Percentiles rank a stretch among this genome's conserved stretches.
phyloP scores from a whole-genome alignment of 2,113 vertebrate genomes.

The Aviceda subcristata region DNA sequence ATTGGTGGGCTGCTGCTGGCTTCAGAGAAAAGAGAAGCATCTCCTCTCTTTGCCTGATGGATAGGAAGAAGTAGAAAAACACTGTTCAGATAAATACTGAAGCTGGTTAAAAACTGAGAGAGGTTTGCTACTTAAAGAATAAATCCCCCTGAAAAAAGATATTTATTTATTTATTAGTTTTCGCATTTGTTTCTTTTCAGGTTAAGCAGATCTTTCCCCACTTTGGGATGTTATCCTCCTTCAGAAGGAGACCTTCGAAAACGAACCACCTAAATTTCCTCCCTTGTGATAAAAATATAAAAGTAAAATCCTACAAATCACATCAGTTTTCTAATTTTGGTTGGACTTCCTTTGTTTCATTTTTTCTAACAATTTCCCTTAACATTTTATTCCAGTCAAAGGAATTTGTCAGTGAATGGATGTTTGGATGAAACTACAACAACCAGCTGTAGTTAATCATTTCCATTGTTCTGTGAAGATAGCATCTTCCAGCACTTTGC shows the following conservation, averaged over 20 bases:
- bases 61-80: not conserved
- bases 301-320: not conserved
- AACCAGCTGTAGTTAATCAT: constrained; percentile 41
- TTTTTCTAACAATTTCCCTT: not conserved
- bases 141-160: not conserved
- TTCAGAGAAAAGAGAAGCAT: not conserved
- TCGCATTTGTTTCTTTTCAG: not conserved
- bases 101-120: not conserved
- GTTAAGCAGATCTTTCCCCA: not conserved
- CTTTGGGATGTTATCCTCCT: not conserved
- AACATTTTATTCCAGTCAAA: constrained; percentile 28
- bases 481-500: not conserved
- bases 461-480: constrained; percentile 1
- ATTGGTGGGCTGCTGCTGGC: not conserved
- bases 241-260: not conserved
- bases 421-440: not conserved
- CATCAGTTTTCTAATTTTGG: not conserved
- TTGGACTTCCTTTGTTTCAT: not conserved
- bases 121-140: not conserved
- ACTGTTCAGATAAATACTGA: not conserved
- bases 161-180: not conserved
- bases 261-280: not conserved
- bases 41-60: not conserved
- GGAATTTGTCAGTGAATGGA: constrained; percentile 19
- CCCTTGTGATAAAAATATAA: not conserved